phyloP scores from a whole-genome alignment of 2,797 vertebrate species.

The Paratrypauchen microcephalus region DNA sequence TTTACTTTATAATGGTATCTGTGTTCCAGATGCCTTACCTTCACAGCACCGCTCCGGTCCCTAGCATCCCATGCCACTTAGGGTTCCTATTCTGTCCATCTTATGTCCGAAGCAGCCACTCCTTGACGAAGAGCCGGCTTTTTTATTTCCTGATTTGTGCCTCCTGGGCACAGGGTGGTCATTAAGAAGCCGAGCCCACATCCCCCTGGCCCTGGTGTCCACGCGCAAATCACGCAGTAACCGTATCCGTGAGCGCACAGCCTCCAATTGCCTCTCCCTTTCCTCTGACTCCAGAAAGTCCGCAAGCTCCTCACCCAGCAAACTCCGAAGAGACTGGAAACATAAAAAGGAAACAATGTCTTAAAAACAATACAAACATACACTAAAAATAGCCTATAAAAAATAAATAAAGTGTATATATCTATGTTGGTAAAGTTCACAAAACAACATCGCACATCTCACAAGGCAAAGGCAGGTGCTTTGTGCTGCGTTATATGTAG shows the following conservation, averaged over 20 bases:
- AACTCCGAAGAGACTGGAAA: conserved; percentile 76
- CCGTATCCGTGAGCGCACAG: conserved; percentile 78
- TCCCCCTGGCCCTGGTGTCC: conserved; percentile 82
- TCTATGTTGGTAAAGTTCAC: neutral
- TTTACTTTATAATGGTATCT: neutral
- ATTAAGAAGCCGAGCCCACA: conserved; percentile 84
- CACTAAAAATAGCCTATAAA: neutral
- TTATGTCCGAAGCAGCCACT: conserved; percentile 96
- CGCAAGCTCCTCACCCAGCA: conserved; percentile 82
- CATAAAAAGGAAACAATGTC: neutral
- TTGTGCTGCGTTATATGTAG: conserved; percentile 12
- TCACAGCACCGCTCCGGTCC: conserved; percentile 74
- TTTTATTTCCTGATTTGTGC: conserved; percentile 85
- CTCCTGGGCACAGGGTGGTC: conserved; percentile 80
- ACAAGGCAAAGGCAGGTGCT: conserved; percentile 46
- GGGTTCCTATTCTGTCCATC: conserved; percentile 95
- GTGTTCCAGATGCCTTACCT: conserved; percentile 68
- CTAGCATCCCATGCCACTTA: conserved; percentile 96
- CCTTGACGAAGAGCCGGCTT: conserved; percentile 76
- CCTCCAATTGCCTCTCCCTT: conserved; percentile 70
- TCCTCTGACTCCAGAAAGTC: conserved; percentile 81
- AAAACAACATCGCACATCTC: neutral
- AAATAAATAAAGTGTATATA: neutral
- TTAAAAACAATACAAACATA: neutral
- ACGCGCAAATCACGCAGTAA: conserved; percentile 81